Base-by-base conservation (phyloP, 2,888 invertebrate species). In the Uropetala carovei region DNA sequence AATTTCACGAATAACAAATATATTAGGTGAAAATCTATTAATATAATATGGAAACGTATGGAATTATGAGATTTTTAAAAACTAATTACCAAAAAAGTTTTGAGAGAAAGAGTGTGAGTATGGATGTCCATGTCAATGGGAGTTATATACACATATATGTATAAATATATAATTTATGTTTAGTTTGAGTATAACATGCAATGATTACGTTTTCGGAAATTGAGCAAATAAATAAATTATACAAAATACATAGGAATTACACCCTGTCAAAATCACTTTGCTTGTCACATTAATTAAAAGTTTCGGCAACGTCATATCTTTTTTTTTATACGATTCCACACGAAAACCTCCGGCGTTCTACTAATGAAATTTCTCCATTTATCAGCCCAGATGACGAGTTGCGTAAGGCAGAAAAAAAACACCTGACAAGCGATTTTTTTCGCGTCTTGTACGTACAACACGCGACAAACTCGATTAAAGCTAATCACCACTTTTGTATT, bases 401-500 rank as follows among this genome's bases (percentile, higher is more conserved):
- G n/a, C 64, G 64, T 68, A 22, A n/a, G 68, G n/a, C n/a, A 68
- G 75, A 14, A 75, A 18, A 8, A 14, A 75, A 27, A 75, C 22
- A 75, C 27, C 75, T 5, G 14, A 27, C 22, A 27, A 75, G 27
- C 75, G 75, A 75, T 27, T 27, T 75, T n/a, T 75, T n/a, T n/a
- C 68, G 8, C 22, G 22, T 27, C 75, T 75, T 75, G 75, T 75
- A 27, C 75, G 75, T 22, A 75, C 22, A 75, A 27, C 75, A 75
- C 75, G 75, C 75, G 75, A 75, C 75, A 75, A 75, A 75, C 75
- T 27, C 22, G 75, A 75, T 75, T 75, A 75, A 27, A 75, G 22
- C 75, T 75, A 75, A 75, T 75, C 75, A 75, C 75, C 75, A 27
- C 75, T 75, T 75, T 75, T 75, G 75, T 75, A 75, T 27, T 75